These are phyloP conservation scores for Ridgeia piscesae DNA, from an alignment of 1,140 invertebrate species.

Conservation along the genomic window DNA sequence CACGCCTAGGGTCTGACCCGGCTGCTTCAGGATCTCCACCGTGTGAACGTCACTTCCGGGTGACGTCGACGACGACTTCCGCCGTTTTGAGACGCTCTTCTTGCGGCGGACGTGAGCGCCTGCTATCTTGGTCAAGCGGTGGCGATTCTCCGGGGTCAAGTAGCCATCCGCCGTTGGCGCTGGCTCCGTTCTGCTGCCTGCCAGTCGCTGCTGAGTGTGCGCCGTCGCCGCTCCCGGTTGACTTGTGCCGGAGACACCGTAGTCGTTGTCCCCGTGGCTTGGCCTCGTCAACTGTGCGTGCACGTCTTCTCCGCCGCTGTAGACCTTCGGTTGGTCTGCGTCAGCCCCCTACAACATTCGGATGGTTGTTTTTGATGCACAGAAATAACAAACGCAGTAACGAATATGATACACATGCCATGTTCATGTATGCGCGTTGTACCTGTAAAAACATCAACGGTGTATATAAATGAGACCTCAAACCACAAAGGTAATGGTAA, in stretches of 20 bases:
- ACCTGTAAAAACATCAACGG: too few relatives aligned
- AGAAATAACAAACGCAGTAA: too few relatives aligned
- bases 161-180: background rate
- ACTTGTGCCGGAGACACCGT: background rate
- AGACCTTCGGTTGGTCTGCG: background rate
- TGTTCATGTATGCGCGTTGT: too few relatives aligned
- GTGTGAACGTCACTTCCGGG: constrained; percentile 65
- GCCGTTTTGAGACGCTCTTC: background rate
- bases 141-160: background rate
- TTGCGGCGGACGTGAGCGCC: background rate
- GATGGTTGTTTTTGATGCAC: background rate
- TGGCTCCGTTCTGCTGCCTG: background rate
- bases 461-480: too few relatives aligned
- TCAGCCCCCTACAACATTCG: background rate
- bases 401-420: too few relatives aligned
- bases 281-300: background rate
- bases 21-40: constrained; percentile 98
- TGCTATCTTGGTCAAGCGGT: background rate
- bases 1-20: constrained; percentile 95
- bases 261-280: background rate
- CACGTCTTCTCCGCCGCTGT: background rate
- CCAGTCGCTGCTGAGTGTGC: background rate
- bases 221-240: background rate
- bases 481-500: too few relatives aligned
- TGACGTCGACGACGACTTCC: background rate